Evolutionary conservation across 2,797 vertebrate species (phyloP), one percentile per base, ranked within the genome.

Genomic region (Leptodactylus fallax): DNA sequence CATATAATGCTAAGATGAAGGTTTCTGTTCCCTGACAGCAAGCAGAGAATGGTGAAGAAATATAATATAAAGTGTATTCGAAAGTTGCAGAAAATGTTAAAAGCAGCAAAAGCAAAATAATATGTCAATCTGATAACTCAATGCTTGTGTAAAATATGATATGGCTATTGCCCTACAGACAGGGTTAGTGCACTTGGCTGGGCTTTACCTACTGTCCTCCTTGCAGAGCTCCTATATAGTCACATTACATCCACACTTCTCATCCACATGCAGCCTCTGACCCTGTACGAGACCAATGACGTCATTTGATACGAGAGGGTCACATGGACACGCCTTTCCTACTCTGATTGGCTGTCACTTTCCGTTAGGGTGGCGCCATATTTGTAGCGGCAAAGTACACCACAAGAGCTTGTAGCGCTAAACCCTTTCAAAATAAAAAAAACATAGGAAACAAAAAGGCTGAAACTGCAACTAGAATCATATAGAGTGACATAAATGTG

Each of bases 401-500:
- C 7, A 53, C 51, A 53, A 53, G 7, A 8, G 56, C n/a, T n/a
- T n/a, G n/a, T n/a, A n/a, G n/a, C n/a, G n/a, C 56, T 58, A 58
- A 58, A 10, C 56, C 56, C 14, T 13, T 4, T 58, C 12, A 53
- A 53, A 53, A 53, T 1, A 0, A 16, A 11, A 14, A 58, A 58
- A 58, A 6, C 2, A 21, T 60, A 6, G 58, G 4, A 53, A 8
- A 2, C 17, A 9, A 4, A 23, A 65, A 13, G n/a, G 36, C 4
- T 36, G 4, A 65, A 65, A 12, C 0, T n/a, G 61, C 6, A 60
- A 23, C 10, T 0, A n/a, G 10, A 7, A 11, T 0, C 21, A 21
- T 1, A n/a, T 5, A 23, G 9, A 0, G 17, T 11, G 0, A 4
- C 3, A 6, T n/a, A 17, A 1, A 19, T 10, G 21, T 21, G 19